These are phyloP conservation scores for Andricus grossulariae DNA, from an alignment of 1,140 invertebrate genomes.

Conservation along the genomic window DNA sequence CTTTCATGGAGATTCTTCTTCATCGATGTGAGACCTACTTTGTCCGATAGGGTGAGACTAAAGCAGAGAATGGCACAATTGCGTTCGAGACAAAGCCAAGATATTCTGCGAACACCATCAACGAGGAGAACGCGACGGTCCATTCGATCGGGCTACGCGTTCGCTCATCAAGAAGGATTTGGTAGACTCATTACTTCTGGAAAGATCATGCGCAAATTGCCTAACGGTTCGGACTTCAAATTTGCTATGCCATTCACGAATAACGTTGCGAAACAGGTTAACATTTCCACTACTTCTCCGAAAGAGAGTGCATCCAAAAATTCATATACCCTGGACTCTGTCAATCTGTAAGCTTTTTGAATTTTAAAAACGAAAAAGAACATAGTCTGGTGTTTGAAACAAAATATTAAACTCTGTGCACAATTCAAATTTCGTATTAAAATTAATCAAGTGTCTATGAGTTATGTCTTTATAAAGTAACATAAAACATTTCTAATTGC, in stretches of 20 bases:
- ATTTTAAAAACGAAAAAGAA: not conserved
- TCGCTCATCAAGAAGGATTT: constrained; percentile 98
- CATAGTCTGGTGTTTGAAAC: not conserved
- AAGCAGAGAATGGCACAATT: constrained; percentile 85
- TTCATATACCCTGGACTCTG: constrained; percentile 81
- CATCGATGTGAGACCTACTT: constrained; percentile 90
- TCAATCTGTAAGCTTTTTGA: constrained; percentile 73
- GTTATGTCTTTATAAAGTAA: too few relatives aligned
- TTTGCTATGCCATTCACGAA: constrained; percentile 73
- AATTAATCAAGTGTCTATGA: too few relatives aligned
- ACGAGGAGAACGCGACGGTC: constrained; percentile 91
- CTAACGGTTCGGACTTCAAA: constrained; percentile 78
- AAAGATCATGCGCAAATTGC: constrained; percentile 94
- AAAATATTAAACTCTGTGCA: not conserved
- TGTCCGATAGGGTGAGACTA: constrained; percentile 93
- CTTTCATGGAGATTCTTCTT: constrained; percentile 96
- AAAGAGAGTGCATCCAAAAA: constrained; percentile 73
- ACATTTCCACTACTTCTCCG: constrained; percentile 70
- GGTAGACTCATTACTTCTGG: constrained; percentile 98
- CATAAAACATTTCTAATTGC: too few relatives aligned
- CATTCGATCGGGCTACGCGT: constrained; percentile 97
- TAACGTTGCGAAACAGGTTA: constrained; percentile 70
- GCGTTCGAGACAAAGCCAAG: constrained; percentile 83
- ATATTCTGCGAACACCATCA: constrained; percentile 89
- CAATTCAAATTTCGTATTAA: not conserved